Conservation (phyloP, 1,140 invertebrate species). For the Hypsibius dujardini region DNA sequence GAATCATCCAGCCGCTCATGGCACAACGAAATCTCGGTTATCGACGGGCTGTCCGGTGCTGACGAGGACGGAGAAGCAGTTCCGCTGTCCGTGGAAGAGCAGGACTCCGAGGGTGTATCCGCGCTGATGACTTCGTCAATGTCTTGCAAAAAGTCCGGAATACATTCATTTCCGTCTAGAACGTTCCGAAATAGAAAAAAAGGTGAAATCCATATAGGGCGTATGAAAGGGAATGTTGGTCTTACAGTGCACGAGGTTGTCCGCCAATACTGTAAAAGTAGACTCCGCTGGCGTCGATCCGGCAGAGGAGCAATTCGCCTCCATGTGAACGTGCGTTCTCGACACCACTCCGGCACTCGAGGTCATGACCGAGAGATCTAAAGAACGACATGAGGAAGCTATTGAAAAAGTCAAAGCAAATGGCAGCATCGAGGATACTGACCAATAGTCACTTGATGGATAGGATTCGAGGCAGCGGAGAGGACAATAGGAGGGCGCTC, state of each 20-base stretch:
- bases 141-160: neutral
- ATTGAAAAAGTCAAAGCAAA: neutral
- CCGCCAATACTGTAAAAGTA: neutral
- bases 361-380: neutral
- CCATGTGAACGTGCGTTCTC: neutral
- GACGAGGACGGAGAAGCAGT: neutral
- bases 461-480: neutral
- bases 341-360: too few relatives aligned
- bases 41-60: neutral
- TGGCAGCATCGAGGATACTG: neutral
- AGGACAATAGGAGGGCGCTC: neutral
- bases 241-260: neutral
- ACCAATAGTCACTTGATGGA: neutral
- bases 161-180: neutral
- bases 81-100: neutral
- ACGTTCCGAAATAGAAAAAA: neutral
- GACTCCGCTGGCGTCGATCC: neutral
- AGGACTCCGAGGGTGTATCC: neutral
- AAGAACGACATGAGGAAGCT: neutral
- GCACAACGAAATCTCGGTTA: too few relatives aligned
- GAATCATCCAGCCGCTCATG: too few relatives aligned
- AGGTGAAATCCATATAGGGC: too few relatives aligned
- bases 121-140: slow-evolving; percentile 5
- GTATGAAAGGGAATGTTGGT: neutral
- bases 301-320: neutral